Conservation (phyloP, 1,140 invertebrate species). For the Magallana angulata region DNA sequence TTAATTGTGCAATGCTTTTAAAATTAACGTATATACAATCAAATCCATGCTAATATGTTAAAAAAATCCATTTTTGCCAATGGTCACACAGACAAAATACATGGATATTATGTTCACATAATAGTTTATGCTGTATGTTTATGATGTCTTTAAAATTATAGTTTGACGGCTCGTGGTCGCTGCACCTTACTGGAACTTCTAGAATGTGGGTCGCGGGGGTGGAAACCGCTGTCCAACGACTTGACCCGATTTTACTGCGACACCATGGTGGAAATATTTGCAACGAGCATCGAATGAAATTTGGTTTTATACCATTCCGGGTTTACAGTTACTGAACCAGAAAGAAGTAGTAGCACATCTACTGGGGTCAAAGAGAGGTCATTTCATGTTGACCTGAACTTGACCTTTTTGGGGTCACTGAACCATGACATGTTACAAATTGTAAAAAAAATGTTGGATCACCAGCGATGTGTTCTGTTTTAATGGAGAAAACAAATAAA, state of each 20-base stretch:
- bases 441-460: too few species aligned
- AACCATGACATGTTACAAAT: too few species aligned
- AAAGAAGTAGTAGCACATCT: not conserved
- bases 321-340: not conserved
- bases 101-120: not conserved
- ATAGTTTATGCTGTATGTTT: not conserved
- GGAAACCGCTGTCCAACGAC: conserved; percentile 68
- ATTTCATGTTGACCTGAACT: too few species aligned
- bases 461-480: too few species aligned
- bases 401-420: too few species aligned
- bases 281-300: conserved; percentile 40
- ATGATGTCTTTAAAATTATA: conserved; percentile 52
- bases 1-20: not conserved
- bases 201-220: conserved; percentile 63
- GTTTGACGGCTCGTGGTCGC: conserved; percentile 57
- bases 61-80: not conserved
- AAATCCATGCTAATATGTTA: not conserved
- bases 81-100: not conserved
- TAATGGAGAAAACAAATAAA: too few species aligned
- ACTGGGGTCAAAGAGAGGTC: not conserved
- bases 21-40: not conserved
- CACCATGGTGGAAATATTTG: conserved; percentile 67
- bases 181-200: conserved; percentile 68
- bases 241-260: conserved; percentile 70
- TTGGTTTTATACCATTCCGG: not conserved